Evolutionary conservation across 2,888 invertebrate genomes (phyloP), one percentile per base, ranked within the genome.

Genomic region (Stratiomys singularior): DNA sequence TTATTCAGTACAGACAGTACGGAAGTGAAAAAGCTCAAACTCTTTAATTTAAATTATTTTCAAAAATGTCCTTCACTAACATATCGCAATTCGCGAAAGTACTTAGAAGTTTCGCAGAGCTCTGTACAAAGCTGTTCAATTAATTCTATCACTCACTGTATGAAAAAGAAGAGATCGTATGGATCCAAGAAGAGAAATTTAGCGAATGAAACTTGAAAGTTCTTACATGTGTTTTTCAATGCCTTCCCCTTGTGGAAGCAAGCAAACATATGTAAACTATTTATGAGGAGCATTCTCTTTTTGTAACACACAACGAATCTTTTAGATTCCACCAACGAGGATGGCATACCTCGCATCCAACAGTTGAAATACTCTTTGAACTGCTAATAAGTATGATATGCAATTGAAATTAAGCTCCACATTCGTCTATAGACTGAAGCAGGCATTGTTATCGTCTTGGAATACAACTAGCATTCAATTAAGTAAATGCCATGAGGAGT

Each of bases 271-370:
- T 60, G 23, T n/a, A 52, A 4, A 9, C 52, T 52, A 64, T 27
- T 23, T 27, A 64, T 64, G 28, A 15, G 28, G 28, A 28, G 9
- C 2, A 52, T 52, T 9, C 18, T 52, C 7, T 52, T 52, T 5
- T 60, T 60, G 11, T 15, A 23, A 28, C 64, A 30, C n/a, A 28
- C 37, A 5, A 5, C 9, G 5, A 5, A 64, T 64, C 64, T 64
- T n/a, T n/a, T 4, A 27, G 64, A 64, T 64, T n/a, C n/a, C n/a
- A n/a, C n/a, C n/a, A 64, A 64, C 28, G 30, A 28, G 28, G 64
- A 64, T n/a, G 5, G 27, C 28, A 27, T 28, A 25, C 52, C 18
- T 52, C 15, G 7, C 4, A 18, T 13, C 4, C 11, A 64, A 30
- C 63, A 63, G 15, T 63, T 27, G 1, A 63, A 37, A 5, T 37